A percentile compares a stretch with the other conserved stretches of the same genome.
phyloP scores from a whole-genome alignment of 2,888 invertebrate species.

The Schizotus pectinicornis region DNA sequence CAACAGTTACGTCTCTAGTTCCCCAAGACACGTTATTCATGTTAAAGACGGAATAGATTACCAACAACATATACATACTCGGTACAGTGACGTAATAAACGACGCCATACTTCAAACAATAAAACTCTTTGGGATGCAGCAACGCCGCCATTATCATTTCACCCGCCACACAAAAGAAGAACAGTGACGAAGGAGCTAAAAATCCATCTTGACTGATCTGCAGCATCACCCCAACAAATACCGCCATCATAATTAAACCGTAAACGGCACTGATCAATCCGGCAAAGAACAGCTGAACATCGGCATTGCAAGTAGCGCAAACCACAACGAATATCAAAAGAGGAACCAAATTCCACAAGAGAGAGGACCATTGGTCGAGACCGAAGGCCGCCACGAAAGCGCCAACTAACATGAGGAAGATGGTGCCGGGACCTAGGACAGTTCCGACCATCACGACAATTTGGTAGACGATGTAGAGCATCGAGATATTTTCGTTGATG shows the following conservation, averaged over 20 bases:
- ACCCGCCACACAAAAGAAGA: slow-evolving; percentile 75
- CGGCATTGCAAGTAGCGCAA: slow-evolving; percentile 72
- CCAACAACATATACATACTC: slow-evolving; percentile 91
- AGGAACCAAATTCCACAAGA: slow-evolving; percentile 72
- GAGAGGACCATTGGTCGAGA: slow-evolving; percentile 71
- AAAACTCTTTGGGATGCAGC: slow-evolving; percentile 81
- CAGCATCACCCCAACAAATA: slow-evolving; percentile 78
- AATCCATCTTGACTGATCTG: slow-evolving; percentile 82
- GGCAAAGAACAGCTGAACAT: slow-evolving; percentile 75
- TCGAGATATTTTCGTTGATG: slow-evolving; percentile 89
- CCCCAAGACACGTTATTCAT: slow-evolving; percentile 95
- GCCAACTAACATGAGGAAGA: slow-evolving; percentile 83
- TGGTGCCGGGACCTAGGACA: slow-evolving; percentile 81
- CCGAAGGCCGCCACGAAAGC: slow-evolving; percentile 81
- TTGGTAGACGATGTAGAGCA: slow-evolving; percentile 78
- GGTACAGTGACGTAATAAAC: slow-evolving; percentile 93
- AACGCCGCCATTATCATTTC: slow-evolving; percentile 71
- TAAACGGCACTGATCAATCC: slow-evolving; percentile 78
- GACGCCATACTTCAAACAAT: slow-evolving; percentile 74
- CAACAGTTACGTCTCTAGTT: slow-evolving; percentile 76
- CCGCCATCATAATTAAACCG: slow-evolving; percentile 86
- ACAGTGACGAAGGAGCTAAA: slow-evolving; percentile 83
- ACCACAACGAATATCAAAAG: slow-evolving; percentile 69
- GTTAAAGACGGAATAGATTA: slow-evolving; percentile 91
- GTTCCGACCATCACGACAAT: slow-evolving; percentile 75